A percentile compares a stretch with the other conserved stretches of the same genome.
These are phyloP conservation scores for Crax fasciolata DNA, from an alignment of 2,797 vertebrate species.

Conservation along the genomic window DNA sequence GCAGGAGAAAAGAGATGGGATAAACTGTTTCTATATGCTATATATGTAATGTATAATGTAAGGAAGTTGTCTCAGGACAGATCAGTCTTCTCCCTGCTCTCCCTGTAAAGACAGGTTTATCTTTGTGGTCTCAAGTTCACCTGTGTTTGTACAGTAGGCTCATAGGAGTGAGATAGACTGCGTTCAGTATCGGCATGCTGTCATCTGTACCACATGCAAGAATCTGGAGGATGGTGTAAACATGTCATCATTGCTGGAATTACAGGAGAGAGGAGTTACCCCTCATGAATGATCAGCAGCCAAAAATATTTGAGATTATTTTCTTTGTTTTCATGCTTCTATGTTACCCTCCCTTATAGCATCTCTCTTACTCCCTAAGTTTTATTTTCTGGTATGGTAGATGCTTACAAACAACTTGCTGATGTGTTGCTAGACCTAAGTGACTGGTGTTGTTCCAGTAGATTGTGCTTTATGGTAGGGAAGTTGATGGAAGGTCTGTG, in stretches of 20 bases:
- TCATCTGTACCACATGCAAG: background rate
- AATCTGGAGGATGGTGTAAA: background rate
- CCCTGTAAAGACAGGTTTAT: background rate
- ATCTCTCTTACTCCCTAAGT: background rate
- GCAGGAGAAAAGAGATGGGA: background rate
- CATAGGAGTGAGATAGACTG: background rate
- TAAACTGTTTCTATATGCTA: background rate
- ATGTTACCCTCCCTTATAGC: background rate
- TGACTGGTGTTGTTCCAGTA: background rate
- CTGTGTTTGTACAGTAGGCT: background rate
- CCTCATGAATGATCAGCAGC: background rate
- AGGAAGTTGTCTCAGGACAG: background rate
- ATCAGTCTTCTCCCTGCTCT: background rate
- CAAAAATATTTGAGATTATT: background rate
- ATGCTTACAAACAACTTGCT: background rate
- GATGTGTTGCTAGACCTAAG: background rate
- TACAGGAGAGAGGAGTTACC: background rate
- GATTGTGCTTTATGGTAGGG: background rate
- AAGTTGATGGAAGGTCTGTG: background rate
- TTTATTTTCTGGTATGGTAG: background rate
- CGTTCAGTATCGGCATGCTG: background rate
- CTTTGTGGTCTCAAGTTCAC: background rate
- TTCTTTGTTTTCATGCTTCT: background rate
- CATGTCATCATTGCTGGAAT: background rate
- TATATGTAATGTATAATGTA: background rate